These are phyloP conservation scores for Babylonia areolata DNA, from an alignment of 1,140 invertebrate species.

Conservation along the genomic window DNA sequence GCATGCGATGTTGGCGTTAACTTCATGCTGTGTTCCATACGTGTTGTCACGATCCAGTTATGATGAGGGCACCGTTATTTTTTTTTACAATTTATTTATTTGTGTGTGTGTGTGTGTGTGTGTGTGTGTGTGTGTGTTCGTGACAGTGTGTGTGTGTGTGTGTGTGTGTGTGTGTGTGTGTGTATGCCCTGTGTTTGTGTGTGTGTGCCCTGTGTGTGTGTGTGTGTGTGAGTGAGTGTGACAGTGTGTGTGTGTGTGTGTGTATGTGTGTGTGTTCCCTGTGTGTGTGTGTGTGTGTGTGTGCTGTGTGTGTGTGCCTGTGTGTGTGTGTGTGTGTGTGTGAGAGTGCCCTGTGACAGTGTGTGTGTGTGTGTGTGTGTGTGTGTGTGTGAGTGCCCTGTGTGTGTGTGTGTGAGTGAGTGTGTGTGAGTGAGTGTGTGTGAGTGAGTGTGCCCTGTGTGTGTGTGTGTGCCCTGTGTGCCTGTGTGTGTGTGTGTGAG, in stretches of 20 bases:
- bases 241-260: neutral
- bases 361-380: neutral
- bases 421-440: too few species aligned
- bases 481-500: too few species aligned
- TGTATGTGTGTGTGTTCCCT: neutral
- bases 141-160: conserved; percentile 1
- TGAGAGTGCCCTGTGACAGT: neutral
- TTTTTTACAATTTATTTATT: too few species aligned
- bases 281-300: neutral
- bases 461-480: too few species aligned
- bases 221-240: neutral
- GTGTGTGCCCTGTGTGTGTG: neutral
- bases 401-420: too few species aligned
- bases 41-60: too few species aligned
- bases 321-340: neutral
- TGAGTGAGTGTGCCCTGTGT: too few species aligned
- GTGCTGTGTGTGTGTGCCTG: neutral
- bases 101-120: neutral
- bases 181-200: neutral
- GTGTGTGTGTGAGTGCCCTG: neutral
- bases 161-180: conserved; percentile 14
- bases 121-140: neutral
- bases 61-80: too few species aligned
- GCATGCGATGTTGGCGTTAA: too few species aligned
- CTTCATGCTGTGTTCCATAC: too few species aligned